Percentiles rank a stretch among this genome's conserved stretches.
These are phyloP conservation scores for Laterallus jamaicensis DNA, from an alignment of 2,113 vertebrate species.

Conservation along the genomic window DNA sequence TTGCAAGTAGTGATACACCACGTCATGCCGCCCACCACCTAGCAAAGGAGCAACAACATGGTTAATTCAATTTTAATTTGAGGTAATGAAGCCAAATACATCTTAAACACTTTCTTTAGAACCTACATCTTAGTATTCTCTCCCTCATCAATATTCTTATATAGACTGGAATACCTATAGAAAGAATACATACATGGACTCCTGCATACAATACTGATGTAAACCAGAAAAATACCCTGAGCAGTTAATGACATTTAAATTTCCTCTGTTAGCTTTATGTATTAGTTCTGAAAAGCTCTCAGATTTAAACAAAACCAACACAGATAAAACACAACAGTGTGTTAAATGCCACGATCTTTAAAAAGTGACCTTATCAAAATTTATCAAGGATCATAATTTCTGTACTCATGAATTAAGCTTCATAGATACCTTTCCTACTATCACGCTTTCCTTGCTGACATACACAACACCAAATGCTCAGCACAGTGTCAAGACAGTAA, in stretches of 20 bases:
- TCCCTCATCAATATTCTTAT: background rate
- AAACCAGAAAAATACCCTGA: background rate
- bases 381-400: background rate
- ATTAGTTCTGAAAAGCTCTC: background rate
- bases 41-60: background rate
- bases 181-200: background rate
- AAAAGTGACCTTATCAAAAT: background rate
- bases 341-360: background rate
- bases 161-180: background rate
- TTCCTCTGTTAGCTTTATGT: background rate
- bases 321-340: background rate
- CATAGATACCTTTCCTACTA: background rate
- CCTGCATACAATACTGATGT: background rate
- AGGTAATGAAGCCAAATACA: background rate
- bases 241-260: background rate
- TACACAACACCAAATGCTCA: background rate
- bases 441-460: background rate
- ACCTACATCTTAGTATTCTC: background rate
- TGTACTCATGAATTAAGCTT: background rate
- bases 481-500: background rate
- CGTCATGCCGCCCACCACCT: conserved; percentile 99
- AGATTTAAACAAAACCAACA: background rate
- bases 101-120: background rate
- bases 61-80: background rate
- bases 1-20: conserved; percentile 98